phyloP scores from a whole-genome alignment of 2,797 vertebrate species.

The Morus bassanus region DNA sequence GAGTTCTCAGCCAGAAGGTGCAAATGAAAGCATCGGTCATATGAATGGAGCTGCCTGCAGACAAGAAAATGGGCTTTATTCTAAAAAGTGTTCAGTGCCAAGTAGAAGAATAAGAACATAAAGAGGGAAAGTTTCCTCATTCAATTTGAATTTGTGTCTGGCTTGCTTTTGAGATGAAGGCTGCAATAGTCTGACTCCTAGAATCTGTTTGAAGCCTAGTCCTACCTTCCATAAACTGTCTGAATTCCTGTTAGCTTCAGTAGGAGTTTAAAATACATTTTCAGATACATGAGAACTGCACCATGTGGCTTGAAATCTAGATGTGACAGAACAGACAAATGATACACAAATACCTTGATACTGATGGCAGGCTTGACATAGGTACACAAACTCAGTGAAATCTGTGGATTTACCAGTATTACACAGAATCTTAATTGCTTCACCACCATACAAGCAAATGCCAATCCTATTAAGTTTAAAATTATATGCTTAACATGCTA shows the following conservation, averaged over 20 bases:
- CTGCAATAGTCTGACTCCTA: neutral
- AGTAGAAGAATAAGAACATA: slow-evolving; percentile 82
- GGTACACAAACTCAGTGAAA: neutral
- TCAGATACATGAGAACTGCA: slow-evolving; percentile 1
- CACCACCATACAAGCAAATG: neutral
- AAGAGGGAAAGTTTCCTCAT: neutral
- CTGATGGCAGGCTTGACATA: neutral
- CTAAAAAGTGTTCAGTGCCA: slow-evolving; percentile 36
- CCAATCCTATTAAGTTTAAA: slow-evolving; percentile 23
- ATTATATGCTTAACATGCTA: neutral
- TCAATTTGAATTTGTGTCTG: neutral
- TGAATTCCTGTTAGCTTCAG: neutral
- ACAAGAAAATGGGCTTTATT: slow-evolving; percentile 61
- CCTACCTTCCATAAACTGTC: neutral
- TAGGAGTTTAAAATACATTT: slow-evolving; percentile 35
- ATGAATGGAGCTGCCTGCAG: slow-evolving; percentile 59
- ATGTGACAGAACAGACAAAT: neutral
- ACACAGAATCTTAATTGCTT: neutral
- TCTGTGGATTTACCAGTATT: neutral
- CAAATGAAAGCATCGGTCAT: slow-evolving; percentile 19
- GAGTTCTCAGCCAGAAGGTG: slow-evolving; percentile 50
- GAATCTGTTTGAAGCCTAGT: slow-evolving; percentile 3
- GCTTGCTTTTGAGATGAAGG: neutral
- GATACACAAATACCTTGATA: neutral
- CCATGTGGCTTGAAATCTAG: neutral